These are phyloP conservation scores for Pandemis cinnamomeana DNA, from an alignment of 2,888 invertebrate species.

Conservation along the genomic window DNA sequence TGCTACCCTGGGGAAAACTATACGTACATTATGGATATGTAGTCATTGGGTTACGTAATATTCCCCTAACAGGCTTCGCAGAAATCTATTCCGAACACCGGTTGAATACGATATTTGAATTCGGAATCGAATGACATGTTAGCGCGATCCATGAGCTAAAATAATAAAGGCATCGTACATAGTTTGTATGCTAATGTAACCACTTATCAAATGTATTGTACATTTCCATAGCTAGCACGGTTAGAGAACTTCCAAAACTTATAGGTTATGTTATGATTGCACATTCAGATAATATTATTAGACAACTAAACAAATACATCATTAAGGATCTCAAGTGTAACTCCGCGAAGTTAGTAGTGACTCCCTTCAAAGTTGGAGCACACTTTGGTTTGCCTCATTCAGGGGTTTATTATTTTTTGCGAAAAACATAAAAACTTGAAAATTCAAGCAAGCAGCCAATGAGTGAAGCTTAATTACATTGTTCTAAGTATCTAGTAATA, in stretches of 20 bases:
- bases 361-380: slow-evolving; percentile 1
- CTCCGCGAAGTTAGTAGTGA: not conserved
- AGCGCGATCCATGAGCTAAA: slow-evolving; percentile 16
- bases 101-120: slow-evolving; percentile 22
- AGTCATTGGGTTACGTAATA: slow-evolving; percentile 13
- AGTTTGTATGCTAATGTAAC: slow-evolving; percentile 4
- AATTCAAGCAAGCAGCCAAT: not conserved
- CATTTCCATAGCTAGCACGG: not conserved
- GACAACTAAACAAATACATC: not conserved
- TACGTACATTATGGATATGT: slow-evolving; percentile 13
- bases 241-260: not conserved
- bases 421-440: slow-evolving; percentile 11
- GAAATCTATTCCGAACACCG: slow-evolving; percentile 19
- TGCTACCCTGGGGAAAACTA: slow-evolving; percentile 5
- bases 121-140: slow-evolving; percentile 18
- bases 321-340: not conserved
- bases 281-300: not conserved
- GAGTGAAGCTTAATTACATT: too few relatives aligned
- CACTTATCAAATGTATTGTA: not conserved
- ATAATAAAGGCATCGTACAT: slow-evolving; percentile 8
- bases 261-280: not conserved
- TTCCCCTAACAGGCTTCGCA: slow-evolving; percentile 4
- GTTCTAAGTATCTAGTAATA: too few relatives aligned
- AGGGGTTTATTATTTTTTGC: not conserved
- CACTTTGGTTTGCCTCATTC: slow-evolving; percentile 4